phyloP scores from a whole-genome alignment of 2,888 invertebrate genomes.

The Apamea sordens region DNA sequence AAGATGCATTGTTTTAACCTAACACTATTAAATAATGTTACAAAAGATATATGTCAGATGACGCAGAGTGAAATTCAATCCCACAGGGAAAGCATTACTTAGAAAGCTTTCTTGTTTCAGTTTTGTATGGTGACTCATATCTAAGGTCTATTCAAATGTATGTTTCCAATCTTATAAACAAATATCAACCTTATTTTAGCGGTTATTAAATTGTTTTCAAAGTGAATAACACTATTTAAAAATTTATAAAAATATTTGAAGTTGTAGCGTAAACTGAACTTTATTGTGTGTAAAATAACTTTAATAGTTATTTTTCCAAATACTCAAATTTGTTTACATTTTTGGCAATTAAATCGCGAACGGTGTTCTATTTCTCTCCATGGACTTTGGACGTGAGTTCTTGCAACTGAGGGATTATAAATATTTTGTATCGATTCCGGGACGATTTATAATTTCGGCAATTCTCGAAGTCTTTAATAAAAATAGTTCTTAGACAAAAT shows the following conservation, averaged over 20 bases:
- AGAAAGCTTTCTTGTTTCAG: slow-evolving; percentile 5
- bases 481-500: no score
- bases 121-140: neutral
- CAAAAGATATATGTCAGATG: neutral
- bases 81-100: neutral
- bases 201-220: no score
- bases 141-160: neutral
- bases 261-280: no score
- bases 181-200: no score
- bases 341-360: no score
- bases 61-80: neutral
- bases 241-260: no score
- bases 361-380: neutral
- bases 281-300: no score
- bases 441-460: neutral
- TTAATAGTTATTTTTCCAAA: no score
- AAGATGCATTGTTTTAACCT: slow-evolving; percentile 13
- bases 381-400: neutral
- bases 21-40: slow-evolving; percentile 6
- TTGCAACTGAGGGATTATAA: neutral
- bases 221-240: no score
- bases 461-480: neutral
- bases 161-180: no score
- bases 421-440: no score
- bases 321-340: no score